Evolutionary conservation across 2,888 invertebrate species (phyloP).

Genomic region (Drosophila pullipes): DNA sequence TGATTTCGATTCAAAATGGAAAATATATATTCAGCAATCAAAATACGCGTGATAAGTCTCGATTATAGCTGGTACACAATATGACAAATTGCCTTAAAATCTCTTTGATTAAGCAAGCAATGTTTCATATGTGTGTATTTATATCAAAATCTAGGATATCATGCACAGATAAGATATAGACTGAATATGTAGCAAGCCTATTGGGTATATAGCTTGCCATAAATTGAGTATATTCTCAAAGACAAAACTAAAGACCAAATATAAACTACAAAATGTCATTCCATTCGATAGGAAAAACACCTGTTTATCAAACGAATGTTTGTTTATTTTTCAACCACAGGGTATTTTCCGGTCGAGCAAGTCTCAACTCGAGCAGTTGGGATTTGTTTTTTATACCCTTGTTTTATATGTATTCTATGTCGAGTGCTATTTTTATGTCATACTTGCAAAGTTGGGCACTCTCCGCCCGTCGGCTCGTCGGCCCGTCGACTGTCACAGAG

Average conservation of each 20-base stretch:
- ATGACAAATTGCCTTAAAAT: conserved; percentile 33
- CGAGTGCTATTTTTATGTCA: conserved; percentile 64
- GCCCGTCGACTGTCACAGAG: conserved; percentile 22
- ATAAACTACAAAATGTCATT: not conserved
- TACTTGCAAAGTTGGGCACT: conserved; percentile 72
- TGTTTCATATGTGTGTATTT: conserved; percentile 20
- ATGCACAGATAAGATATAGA: not conserved
- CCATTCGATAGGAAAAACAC: not conserved
- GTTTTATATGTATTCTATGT: conserved; percentile 34
- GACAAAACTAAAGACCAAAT: not conserved
- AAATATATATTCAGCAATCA: conserved; percentile 8
- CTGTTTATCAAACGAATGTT: not conserved
- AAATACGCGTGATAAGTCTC: conserved; percentile 6
- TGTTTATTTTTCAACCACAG: not conserved
- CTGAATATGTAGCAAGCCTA: not conserved
- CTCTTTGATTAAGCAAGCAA: conserved; percentile 18
- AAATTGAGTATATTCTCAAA: not conserved
- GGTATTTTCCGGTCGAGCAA: not conserved
- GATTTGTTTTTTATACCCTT: conserved; percentile 26
- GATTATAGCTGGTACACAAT: not conserved
- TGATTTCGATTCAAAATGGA: conserved; percentile 14
- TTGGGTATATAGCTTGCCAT: not conserved
- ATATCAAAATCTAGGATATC: conserved; percentile 20
- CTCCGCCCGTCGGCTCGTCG: conserved; percentile 14
- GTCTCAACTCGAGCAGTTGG: not conserved